A percentile compares a stretch with the other conserved stretches of the same genome.
phyloP scores from a whole-genome alignment of 2,888 invertebrate species.

The Mesochorus sp. region DNA sequence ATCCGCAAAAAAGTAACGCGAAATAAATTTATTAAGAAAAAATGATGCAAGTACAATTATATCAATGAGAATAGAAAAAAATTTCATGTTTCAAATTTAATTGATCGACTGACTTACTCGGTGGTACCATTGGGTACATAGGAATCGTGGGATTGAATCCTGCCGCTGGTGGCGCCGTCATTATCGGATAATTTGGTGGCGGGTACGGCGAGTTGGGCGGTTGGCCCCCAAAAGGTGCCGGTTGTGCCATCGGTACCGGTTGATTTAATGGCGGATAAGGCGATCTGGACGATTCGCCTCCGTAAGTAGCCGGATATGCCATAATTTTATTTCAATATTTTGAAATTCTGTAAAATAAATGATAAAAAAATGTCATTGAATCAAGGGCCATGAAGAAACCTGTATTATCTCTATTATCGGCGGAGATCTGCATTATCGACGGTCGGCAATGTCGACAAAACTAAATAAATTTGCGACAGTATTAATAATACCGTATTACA shows the following conservation, averaged over 20 bases:
- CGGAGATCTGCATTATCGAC: constrained; percentile 51
- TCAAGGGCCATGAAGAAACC: too few species aligned
- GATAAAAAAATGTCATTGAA: neutral
- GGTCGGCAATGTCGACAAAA: constrained; percentile 17
- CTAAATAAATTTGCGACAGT: constrained; percentile 26
- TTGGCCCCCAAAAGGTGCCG: constrained; percentile 40
- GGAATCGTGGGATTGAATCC: constrained; percentile 15
- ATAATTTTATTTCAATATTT: too few species aligned
- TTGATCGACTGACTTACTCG: constrained; percentile 28
- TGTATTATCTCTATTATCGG: neutral
- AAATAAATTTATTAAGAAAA: constrained; percentile 6
- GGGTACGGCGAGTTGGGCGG: constrained; percentile 52
- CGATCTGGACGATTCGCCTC: too few species aligned
- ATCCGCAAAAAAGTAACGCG: constrained; percentile 84
- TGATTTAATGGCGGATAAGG: too few species aligned
- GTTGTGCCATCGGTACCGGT: constrained; percentile 22
- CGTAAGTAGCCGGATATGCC: too few species aligned
- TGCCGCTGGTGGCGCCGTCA: constrained; percentile 38
- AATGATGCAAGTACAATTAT: neutral
- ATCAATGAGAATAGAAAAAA: neutral
- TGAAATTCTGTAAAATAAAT: neutral
- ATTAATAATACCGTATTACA: neutral
- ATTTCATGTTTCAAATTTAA: neutral
- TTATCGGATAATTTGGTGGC: constrained; percentile 53
- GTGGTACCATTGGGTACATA: constrained; percentile 41